Conservation (phyloP, 1,140 invertebrate species). For the Heliconius melpomene region DNA sequence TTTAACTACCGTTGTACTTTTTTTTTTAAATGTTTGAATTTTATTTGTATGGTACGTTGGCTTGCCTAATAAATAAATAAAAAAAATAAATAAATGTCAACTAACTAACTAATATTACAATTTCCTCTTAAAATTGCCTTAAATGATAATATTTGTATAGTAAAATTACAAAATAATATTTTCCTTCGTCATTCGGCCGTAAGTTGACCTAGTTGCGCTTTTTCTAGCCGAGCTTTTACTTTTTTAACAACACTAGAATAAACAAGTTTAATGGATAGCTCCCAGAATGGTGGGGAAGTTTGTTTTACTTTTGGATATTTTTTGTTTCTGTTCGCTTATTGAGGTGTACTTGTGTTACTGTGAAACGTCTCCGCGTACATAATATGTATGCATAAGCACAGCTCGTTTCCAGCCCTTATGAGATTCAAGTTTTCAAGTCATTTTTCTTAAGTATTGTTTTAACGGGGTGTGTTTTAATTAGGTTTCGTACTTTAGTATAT, state of each 20-base stretch:
- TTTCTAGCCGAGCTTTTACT: slow-evolving; percentile 2
- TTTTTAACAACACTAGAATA: slow-evolving; percentile 8
- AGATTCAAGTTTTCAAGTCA: too few species aligned
- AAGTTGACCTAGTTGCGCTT: slow-evolving; percentile 3
- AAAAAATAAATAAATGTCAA: neutral
- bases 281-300: neutral
- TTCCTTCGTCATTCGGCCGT: neutral
- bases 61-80: too few species aligned
- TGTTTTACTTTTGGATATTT: neutral
- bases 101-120: neutral
- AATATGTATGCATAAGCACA: neutral
- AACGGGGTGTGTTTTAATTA: too few species aligned
- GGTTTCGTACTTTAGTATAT: too few species aligned
- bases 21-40: too few species aligned
- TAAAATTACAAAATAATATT: neutral
- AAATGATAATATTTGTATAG: neutral
- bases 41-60: too few species aligned
- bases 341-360: too few species aligned
- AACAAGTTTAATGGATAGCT: slow-evolving; percentile 11
- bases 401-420: too few species aligned
- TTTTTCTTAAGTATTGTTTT: too few species aligned
- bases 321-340: neutral
- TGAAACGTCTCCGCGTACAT: neutral
- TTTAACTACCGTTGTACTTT: too few species aligned
- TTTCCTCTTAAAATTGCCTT: neutral